Base-by-base conservation (phyloP, 2,888 invertebrate species). In the Sinohyriopsis cumingii region DNA sequence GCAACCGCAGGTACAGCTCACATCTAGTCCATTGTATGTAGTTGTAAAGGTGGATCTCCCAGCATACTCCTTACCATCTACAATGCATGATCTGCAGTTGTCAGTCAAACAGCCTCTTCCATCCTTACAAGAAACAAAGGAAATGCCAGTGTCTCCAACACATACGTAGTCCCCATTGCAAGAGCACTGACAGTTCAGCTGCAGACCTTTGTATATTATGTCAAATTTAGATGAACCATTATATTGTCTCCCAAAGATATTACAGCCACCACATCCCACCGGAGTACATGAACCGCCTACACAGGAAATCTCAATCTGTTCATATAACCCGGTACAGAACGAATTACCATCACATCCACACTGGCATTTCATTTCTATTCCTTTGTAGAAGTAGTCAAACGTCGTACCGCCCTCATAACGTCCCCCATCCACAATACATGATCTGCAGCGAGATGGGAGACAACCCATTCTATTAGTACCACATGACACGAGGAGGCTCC, bases 301-400 rank as follows among this genome's bases (percentile, higher is more conserved):
- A 28, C 77, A 77, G 1, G 75, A 66, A 19, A 77, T 70, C 33
- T 73, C 68, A 54, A 77, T 75, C 3, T 65, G 59, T 68, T 77
- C 77, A 6, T 66, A 60, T 5, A 71, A 72, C 55, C 75, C 71
- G 53, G 74, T 68, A 65, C 83, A 83, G 25, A 66, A 72, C 54
- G 75, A 81, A 45, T 74, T 72, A 12, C 80, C 76, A 55, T 79
- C 78, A 67, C 83, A 82, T 2, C 68, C 72, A 55, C 83, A 83
- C 1, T 64, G 73, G 33, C 81, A 83, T 57, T 62, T 24, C 73
- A 77, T 72, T 15, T 69, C 72, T 5, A 75, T 68, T 7, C 77
- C 77, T 5, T 75, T 73, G 59, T 75, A 77, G 25, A 66, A 63
- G 63, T 72, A 75, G 20, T 65, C 54, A 62, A 77, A 77, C 7